Evolutionary conservation across 2,888 invertebrate genomes (phyloP).

Genomic region (Chaetogeoica ovagalla): DNA sequence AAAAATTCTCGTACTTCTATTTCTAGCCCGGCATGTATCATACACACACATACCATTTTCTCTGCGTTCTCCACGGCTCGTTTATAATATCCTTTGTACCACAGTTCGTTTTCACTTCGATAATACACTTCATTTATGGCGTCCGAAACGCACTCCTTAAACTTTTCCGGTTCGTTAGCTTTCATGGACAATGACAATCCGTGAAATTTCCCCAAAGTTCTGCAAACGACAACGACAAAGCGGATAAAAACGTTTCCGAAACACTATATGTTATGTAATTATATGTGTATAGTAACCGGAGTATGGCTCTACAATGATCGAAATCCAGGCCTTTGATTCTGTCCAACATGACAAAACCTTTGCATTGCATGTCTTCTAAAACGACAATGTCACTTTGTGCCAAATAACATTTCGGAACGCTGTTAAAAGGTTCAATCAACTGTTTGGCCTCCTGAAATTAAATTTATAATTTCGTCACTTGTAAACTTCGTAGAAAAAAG

Average conservation of each 20-base stretch:
- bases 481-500: too few relatives aligned
- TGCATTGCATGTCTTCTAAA: conserved; percentile 66
- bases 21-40: too few relatives aligned
- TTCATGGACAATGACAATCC: conserved; percentile 69
- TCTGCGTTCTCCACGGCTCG: conserved; percentile 69
- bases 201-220: conserved; percentile 68
- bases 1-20: too few relatives aligned
- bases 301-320: conserved; percentile 66
- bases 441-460: conserved; percentile 58
- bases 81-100: conserved; percentile 71
- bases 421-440: conserved; percentile 60
- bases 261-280: too few relatives aligned
- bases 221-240: conserved; percentile 2
- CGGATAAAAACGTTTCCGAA: too few relatives aligned
- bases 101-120: conserved; percentile 68
- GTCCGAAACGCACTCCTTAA: conserved; percentile 61
- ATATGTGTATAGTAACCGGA: conserved; percentile 58
- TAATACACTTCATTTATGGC: conserved; percentile 66
- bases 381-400: conserved; percentile 62
- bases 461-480: too few relatives aligned
- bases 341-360: conserved; percentile 69
- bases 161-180: conserved; percentile 63
- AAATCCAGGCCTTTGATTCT: conserved; percentile 66
- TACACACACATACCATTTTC: conserved; percentile 63
- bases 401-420: conserved; percentile 66